A percentile compares a stretch with the other conserved stretches of the same genome.
Evolutionary conservation across 2,797 vertebrate species (phyloP).

Genomic region (Hippopotamyrus pictus): DNA sequence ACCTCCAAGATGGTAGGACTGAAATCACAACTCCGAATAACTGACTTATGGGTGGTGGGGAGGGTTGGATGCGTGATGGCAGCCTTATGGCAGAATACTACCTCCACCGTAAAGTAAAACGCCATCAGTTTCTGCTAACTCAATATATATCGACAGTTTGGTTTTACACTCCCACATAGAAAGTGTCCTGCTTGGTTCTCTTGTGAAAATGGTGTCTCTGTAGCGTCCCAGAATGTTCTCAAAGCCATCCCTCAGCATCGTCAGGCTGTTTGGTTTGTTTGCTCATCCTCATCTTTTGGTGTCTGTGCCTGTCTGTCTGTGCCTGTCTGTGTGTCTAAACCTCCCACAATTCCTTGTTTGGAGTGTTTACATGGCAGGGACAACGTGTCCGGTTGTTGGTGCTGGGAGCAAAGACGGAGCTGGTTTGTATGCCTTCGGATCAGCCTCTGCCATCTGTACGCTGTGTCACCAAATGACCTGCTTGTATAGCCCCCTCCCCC

Average conservation of each 20-base stretch:
- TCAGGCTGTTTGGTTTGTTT: not conserved
- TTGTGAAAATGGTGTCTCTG: not conserved
- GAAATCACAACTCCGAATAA: not conserved
- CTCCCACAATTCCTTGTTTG: not conserved
- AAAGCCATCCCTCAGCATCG: not conserved
- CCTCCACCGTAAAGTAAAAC: not conserved
- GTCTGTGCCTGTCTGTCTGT: not conserved
- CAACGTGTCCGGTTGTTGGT: not conserved
- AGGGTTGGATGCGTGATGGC: not conserved
- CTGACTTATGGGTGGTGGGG: not conserved
- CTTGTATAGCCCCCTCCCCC: not conserved
- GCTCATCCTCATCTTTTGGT: not conserved
- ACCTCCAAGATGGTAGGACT: not conserved
- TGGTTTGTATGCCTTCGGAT: not conserved
- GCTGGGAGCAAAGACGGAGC: not conserved
- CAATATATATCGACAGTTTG: not conserved
- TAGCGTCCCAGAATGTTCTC: not conserved
- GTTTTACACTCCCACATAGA: not conserved
- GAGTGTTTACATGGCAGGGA: not conserved
- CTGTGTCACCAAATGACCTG: not conserved
- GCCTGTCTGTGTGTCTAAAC: not conserved
- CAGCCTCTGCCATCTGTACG: not conserved
- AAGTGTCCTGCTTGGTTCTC: not conserved
- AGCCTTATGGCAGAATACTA: not conserved
- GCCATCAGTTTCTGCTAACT: not conserved